phyloP scores from a whole-genome alignment of 2,113 vertebrate genomes.

The Aldabrachelys gigantea region DNA sequence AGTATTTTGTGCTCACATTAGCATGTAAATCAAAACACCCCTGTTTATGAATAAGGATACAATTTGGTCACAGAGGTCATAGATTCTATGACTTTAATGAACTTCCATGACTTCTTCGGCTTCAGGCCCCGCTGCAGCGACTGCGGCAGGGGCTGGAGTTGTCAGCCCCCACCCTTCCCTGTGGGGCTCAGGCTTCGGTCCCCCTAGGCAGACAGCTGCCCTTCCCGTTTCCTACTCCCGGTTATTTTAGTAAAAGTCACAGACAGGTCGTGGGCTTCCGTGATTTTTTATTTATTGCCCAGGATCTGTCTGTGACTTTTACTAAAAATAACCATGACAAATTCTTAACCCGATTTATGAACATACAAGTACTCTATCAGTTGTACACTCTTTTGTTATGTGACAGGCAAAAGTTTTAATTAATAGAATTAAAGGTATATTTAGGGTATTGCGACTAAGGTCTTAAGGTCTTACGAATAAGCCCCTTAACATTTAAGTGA shows the following conservation, averaged over 20 bases:
- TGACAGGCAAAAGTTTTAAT: neutral
- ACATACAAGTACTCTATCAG: neutral
- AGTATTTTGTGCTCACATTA: neutral
- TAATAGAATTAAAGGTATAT: neutral
- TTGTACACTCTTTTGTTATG: neutral
- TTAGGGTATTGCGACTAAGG: neutral
- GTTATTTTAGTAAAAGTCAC: neutral
- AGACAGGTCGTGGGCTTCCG: neutral
- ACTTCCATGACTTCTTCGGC: too few relatives aligned
- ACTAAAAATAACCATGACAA: neutral
- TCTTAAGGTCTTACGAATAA: neutral
- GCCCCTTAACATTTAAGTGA: neutral
- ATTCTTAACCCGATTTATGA: neutral
- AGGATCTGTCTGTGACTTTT: neutral
- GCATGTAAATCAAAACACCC: neutral
- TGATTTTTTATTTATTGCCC: neutral
- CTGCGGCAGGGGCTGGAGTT: neutral
- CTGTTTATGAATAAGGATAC: neutral
- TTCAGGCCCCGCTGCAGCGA: neutral
- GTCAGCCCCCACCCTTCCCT: neutral
- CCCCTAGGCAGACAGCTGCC: neutral
- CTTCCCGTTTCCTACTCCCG: rapidly evolving
- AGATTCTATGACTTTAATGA: too few relatives aligned
- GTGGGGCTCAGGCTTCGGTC: neutral
- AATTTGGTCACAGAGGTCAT: too few relatives aligned